Percentiles rank a stretch among this genome's conserved stretches.
phyloP scores from a whole-genome alignment of 2,888 invertebrate species.

The Dione vanillae region DNA sequence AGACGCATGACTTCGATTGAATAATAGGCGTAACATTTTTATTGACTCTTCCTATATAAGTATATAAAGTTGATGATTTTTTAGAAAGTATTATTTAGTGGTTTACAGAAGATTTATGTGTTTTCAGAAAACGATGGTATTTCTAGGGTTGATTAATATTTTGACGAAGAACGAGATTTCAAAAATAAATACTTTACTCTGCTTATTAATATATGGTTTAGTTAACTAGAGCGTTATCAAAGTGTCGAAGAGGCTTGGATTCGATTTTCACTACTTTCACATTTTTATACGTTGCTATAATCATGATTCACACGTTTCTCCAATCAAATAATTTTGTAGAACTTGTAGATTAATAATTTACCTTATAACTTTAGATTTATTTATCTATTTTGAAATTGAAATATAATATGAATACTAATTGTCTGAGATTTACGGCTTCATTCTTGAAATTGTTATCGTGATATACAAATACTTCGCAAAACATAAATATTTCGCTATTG shows the following conservation, averaged over 20 bases:
- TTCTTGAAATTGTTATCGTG: background rate
- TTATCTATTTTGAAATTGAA: slow-evolving; percentile 1
- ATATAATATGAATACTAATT: slow-evolving; percentile 4
- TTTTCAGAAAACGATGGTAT: too few species aligned
- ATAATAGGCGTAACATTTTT: slow-evolving; percentile 29
- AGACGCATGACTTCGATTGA: slow-evolving; percentile 36
- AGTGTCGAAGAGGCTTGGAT: too few species aligned
- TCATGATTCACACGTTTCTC: too few species aligned
- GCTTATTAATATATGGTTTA: too few species aligned
- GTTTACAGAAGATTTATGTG: background rate
- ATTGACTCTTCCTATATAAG: slow-evolving; percentile 11
- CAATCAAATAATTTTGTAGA: too few species aligned
- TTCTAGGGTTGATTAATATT: too few species aligned
- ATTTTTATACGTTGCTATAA: too few species aligned
- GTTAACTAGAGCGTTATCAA: too few species aligned
- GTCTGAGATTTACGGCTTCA: slow-evolving; percentile 3
- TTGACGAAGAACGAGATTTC: too few species aligned
- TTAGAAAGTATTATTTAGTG: background rate
- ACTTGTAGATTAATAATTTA: too few species aligned
- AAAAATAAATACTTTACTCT: too few species aligned
- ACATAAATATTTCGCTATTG: background rate
- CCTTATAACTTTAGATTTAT: background rate
- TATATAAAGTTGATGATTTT: background rate
- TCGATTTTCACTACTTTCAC: too few species aligned
- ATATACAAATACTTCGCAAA: background rate